These are phyloP conservation scores for Rhodophaea formosa DNA, from an alignment of 2,888 invertebrate species.

Conservation along the genomic window DNA sequence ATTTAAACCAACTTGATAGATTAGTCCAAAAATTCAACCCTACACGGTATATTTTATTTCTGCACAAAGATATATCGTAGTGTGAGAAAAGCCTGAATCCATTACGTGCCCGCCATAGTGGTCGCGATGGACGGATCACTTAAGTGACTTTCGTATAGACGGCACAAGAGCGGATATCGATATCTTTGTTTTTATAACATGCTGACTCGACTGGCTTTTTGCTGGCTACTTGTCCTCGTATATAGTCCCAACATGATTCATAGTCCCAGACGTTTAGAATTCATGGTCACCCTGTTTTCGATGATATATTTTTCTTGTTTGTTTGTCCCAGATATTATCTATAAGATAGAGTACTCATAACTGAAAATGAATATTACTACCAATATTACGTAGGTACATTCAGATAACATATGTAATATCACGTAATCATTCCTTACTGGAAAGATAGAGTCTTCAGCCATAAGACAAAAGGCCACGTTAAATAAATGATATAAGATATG, in stretches of 20 bases:
- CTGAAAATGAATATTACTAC: too few species aligned
- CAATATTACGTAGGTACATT: too few species aligned
- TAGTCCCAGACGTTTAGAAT: neutral
- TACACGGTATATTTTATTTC: too few species aligned
- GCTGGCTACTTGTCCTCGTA: neutral
- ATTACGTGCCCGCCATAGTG: constrained; percentile 24
- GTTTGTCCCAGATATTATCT: neutral
- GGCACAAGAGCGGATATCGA: constrained; percentile 13
- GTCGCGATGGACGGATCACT: constrained; percentile 20
- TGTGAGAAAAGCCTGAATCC: constrained; percentile 17
- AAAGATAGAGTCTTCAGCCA: too few species aligned
- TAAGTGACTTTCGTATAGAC: constrained; percentile 12
- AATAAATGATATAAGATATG: too few species aligned
- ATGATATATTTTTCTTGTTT: neutral
- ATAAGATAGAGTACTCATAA: neutral
- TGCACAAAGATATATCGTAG: too few species aligned
- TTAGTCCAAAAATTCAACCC: too few species aligned
- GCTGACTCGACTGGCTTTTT: constrained; percentile 3
- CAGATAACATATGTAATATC: too few species aligned
- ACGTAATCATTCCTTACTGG: too few species aligned
- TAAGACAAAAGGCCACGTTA: too few species aligned
- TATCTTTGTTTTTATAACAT: constrained; percentile 15
- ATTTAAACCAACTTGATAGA: too few species aligned
- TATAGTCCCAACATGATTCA: too few species aligned
- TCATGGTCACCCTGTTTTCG: neutral